phyloP scores from a whole-genome alignment of 2,113 vertebrate genomes.

The Callionymus lyra region DNA sequence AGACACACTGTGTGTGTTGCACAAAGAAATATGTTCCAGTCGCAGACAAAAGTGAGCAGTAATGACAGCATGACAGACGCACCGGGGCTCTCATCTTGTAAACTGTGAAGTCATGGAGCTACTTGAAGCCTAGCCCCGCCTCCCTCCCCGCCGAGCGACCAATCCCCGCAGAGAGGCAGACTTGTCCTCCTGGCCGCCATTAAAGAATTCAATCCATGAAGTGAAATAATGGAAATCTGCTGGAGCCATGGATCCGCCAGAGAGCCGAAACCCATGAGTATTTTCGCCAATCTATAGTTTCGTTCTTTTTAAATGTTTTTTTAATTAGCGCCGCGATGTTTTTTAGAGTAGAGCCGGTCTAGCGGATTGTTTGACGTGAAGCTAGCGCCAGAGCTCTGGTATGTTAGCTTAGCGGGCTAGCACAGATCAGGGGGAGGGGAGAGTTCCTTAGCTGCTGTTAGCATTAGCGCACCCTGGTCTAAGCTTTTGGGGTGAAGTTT shows the following conservation, averaged over 20 bases:
- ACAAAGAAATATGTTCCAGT: constrained; percentile 18
- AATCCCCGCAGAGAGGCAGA: constrained; percentile 74
- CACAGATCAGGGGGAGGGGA: constrained; percentile 63
- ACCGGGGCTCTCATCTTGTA: constrained; percentile 56
- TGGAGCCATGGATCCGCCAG: constrained; percentile 59
- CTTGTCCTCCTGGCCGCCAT: constrained; percentile 93
- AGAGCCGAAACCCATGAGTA: constrained; percentile 47
- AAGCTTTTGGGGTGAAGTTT: constrained; percentile 42
- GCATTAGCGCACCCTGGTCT: constrained; percentile 48
- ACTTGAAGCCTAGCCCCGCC: constrained; percentile 58
- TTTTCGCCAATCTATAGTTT: constrained; percentile 24
- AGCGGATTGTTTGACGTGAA: constrained; percentile 59
- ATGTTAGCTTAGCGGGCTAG: constrained; percentile 62
- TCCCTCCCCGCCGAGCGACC: constrained; percentile 60
- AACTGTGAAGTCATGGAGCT: constrained; percentile 67
- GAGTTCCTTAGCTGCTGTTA: constrained; percentile 59
- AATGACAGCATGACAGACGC: constrained; percentile 53
- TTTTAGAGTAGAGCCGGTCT: constrained; percentile 37
- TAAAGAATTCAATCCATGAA: constrained; percentile 93
- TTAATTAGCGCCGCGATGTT: constrained; percentile 28
- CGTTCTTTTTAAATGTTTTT: constrained; percentile 26
- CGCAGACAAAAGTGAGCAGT: constrained; percentile 21
- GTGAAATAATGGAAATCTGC: constrained; percentile 82
- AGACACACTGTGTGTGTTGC: background rate
- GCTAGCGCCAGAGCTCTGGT: constrained; percentile 54